Evolutionary conservation across 2,113 vertebrate genomes (phyloP), one percentile per base, ranked within the genome.

Genomic region (Heterotis niloticus): DNA sequence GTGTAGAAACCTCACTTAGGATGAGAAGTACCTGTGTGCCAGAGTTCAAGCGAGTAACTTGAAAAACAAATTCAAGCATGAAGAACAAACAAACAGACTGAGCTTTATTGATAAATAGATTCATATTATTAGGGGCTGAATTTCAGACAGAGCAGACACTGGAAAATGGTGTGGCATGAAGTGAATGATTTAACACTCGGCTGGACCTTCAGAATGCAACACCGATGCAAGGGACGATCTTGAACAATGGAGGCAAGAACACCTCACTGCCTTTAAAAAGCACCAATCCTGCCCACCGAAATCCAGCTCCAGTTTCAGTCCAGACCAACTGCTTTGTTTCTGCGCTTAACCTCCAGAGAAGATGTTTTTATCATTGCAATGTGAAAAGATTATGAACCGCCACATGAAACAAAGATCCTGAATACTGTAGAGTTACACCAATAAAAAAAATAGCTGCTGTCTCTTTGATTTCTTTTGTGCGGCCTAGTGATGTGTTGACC

Each of bases 21-120:
- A 4, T 44, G 34, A 44, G 34, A 44, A 44, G 34, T 44, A 44
- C 7, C 7, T 44, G 34, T 44, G 34, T 44, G 34, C 34, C 2
- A 7, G 7, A 44, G 2, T 44, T 44, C 34, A 44, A 44, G 34
- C 34, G 3, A 4, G 3, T 44, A 7, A 7, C 34, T 44, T 44
- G 34, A 44, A 44, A 44, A 2, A 44, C n/a, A n/a, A n/a, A n/a
- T n/a, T n/a, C n/a, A 44, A 44, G 34, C 34, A 44, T 44, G 23
- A 72, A 72, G 17, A 72, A 72, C 18, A 44, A 34, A 70, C 20
- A 44, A 72, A 34, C 69, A 72, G 23, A 54, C n/a, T n/a, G 34
- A 44, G 34, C 34, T 44, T 44, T 44, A 44, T 44, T 7, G 3
- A n/a, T n/a, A n/a, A 12, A n/a, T n/a, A 52, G 69, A 72, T 52